Conservation (phyloP, 2,888 invertebrate genomes). For the Lepetodrilus schrolli region DNA sequence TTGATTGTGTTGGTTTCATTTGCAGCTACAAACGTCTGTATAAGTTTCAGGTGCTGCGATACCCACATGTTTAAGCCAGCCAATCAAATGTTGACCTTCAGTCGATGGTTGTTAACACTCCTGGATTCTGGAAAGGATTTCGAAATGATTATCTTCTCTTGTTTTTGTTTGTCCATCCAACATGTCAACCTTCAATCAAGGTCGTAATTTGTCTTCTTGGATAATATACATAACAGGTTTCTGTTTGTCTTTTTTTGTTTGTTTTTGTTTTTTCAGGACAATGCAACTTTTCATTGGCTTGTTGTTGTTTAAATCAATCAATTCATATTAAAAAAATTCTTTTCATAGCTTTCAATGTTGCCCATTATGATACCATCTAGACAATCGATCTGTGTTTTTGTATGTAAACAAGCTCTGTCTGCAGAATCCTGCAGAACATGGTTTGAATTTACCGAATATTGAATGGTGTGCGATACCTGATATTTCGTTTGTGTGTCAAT, state of each 20-base stretch:
- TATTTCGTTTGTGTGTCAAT: no score
- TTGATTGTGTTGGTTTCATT: not conserved
- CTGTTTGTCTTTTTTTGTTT: not conserved
- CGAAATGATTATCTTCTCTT: not conserved
- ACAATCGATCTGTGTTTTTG: no score
- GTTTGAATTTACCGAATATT: no score
- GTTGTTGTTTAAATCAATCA: no score
- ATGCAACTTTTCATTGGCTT: no score
- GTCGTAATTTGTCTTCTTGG: not conserved
- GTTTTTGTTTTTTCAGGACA: not conserved
- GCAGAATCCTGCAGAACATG: no score
- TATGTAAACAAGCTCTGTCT: no score
- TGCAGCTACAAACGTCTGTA: not conserved
- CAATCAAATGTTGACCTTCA: not conserved
- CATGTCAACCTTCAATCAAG: not conserved
- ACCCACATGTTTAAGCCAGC: not conserved
- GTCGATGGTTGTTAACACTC: not conserved
- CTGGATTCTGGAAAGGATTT: not conserved
- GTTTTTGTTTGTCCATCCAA: not conserved
- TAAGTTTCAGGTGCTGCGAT: conserved; percentile 23
- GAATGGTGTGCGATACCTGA: no score
- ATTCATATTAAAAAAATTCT: not conserved
- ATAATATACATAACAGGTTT: not conserved
- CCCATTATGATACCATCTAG: no score
- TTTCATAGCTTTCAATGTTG: not conserved